Conservation (phyloP, 2,888 invertebrate genomes). For the Pelosia muscerda region DNA sequence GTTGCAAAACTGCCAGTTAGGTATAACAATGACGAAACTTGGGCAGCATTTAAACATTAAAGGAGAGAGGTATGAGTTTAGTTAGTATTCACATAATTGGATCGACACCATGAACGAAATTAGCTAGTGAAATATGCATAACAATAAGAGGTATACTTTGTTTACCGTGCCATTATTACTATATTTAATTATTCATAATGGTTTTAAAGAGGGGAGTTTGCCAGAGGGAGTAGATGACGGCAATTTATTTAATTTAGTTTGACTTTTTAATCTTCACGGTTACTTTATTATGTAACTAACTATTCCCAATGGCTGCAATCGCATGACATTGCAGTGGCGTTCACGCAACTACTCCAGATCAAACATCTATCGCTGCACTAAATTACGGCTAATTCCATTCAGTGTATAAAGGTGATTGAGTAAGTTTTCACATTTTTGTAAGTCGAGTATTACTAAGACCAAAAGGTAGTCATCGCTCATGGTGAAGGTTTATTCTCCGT, state of each 20-base stretch:
- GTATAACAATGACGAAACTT: background rate
- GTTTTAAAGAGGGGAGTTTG: conserved; percentile 31
- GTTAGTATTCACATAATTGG: conserved; percentile 59
- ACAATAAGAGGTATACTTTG: conserved; percentile 64
- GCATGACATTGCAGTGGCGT: too few relatives aligned
- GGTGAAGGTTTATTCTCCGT: too few relatives aligned
- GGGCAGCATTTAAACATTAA: background rate
- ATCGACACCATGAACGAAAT: conserved; percentile 71
- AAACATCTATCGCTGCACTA: background rate
- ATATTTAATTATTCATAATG: conserved; percentile 67
- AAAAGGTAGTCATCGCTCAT: too few relatives aligned
- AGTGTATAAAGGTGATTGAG: too few relatives aligned
- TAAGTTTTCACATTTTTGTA: too few relatives aligned
- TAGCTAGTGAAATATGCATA: conserved; percentile 80
- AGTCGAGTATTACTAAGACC: too few relatives aligned
- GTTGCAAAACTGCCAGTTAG: background rate
- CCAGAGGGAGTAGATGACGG: conserved; percentile 25
- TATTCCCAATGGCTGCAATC: background rate
- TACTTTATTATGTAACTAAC: background rate
- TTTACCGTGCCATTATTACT: conserved; percentile 61
- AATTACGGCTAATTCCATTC: too few relatives aligned
- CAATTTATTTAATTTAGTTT: conserved; percentile 25
- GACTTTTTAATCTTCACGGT: conserved; percentile 12
- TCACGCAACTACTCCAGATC: too few relatives aligned
- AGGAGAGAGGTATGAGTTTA: background rate